phyloP scores from a whole-genome alignment of 2,888 invertebrate genomes.

The Zootermopsis nevadensis region DNA sequence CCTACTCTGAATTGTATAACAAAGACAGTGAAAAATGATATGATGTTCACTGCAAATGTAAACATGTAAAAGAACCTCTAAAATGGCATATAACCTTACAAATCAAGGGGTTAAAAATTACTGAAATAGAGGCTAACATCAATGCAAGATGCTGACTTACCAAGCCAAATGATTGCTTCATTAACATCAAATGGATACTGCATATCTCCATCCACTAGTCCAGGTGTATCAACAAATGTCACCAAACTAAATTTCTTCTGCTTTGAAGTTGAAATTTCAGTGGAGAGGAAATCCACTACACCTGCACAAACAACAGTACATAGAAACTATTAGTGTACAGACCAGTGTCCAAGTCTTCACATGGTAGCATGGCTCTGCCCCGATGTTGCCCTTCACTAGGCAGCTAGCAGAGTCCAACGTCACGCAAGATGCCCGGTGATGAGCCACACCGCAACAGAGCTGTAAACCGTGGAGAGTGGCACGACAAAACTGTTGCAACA shows the following conservation, averaged over 20 bases:
- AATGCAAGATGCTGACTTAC: conserved; percentile 57
- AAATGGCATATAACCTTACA: no score
- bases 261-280: conserved; percentile 69
- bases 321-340: neutral
- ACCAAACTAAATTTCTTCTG: conserved; percentile 69
- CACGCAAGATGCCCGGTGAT: conserved; percentile 65
- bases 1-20: no score
- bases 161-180: conserved; percentile 67
- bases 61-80: no score
- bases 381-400: conserved; percentile 68
- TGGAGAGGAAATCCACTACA: conserved; percentile 67
- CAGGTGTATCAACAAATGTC: conserved; percentile 71
- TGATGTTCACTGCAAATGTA: no score
- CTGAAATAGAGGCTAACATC: no score
- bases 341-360: neutral
- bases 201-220: conserved; percentile 71
- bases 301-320: conserved; percentile 60
- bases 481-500: conserved; percentile 5
- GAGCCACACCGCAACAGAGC: conserved; percentile 57
- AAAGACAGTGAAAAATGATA: no score
- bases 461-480: neutral
- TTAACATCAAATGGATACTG: conserved; percentile 71
- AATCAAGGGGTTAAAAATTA: no score
- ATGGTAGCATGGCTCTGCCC: conserved; percentile 28
- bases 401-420: conserved; percentile 63